Conservation (phyloP, 2,888 invertebrate species). For the Habroteleia sp. region DNA sequence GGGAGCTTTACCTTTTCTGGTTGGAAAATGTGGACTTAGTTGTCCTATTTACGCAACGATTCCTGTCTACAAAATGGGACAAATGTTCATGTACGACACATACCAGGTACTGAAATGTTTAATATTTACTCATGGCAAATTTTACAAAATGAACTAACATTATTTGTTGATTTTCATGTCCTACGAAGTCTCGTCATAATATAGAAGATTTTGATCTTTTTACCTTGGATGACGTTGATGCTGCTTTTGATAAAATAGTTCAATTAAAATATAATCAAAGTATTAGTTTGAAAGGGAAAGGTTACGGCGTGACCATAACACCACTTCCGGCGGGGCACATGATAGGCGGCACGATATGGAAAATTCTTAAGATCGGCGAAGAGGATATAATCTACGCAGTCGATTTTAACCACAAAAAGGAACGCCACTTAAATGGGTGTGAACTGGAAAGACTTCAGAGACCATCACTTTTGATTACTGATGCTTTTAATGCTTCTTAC, state of each 20-base stretch:
- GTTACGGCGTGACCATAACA: constrained; percentile 96
- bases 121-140: too few species aligned
- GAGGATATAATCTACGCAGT: constrained; percentile 99
- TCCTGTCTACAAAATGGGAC: constrained; percentile 99
- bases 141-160: too few species aligned
- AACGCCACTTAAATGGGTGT: constrained; percentile 97
- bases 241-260: constrained; percentile 97
- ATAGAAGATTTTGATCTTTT: constrained; percentile 97
- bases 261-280: constrained; percentile 99
- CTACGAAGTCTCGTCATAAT: constrained; percentile 93
- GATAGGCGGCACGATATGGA: constrained; percentile 99
- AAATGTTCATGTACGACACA: constrained; percentile 99
- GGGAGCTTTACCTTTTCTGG: constrained; percentile 97
- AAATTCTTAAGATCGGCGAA: constrained; percentile 98
- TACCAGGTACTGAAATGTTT: too few species aligned
- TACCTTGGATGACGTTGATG: constrained; percentile 97
- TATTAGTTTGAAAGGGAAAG: constrained; percentile 96
- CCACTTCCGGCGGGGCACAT: constrained; percentile 98
- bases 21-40: constrained; percentile 95
- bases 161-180: too few species aligned
- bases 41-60: constrained; percentile 99
- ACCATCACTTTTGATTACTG: constrained; percentile 96
- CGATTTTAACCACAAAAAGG: constrained; percentile 99
- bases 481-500: constrained; percentile 97
- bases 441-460: constrained; percentile 94